phyloP scores from a whole-genome alignment of 2,113 vertebrate genomes.

The Semicossyphus pulcher region DNA sequence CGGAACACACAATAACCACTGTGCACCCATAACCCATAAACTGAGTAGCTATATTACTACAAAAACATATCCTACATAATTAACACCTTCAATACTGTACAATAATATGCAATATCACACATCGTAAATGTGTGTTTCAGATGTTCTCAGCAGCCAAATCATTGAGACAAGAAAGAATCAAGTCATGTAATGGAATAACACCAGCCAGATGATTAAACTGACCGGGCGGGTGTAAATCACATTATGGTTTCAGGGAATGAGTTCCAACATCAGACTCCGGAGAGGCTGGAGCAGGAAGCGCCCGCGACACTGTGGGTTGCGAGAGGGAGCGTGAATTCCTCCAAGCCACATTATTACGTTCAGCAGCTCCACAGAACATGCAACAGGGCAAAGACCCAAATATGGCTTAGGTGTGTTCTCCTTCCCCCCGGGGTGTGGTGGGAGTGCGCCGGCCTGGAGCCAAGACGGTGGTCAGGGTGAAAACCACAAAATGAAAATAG shows the following conservation, averaged over 20 bases:
- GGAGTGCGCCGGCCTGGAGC: constrained; percentile 68
- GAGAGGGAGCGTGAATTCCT: constrained; percentile 65
- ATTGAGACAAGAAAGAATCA: constrained; percentile 32
- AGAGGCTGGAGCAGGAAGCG: constrained; percentile 55
- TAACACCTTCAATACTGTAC: constrained; percentile 44
- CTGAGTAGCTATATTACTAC: constrained; percentile 2
- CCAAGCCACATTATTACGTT: constrained; percentile 70
- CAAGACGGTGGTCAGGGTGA: constrained; percentile 68
- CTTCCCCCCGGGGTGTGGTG: constrained; percentile 73
- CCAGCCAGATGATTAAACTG: constrained; percentile 52
- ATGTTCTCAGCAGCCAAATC: constrained; percentile 47
- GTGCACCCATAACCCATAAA: constrained; percentile 27
- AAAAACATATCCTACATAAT: constrained; percentile 47
- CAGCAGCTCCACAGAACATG: constrained; percentile 60
- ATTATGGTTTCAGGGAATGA: constrained; percentile 64
- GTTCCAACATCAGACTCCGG: constrained; percentile 49
- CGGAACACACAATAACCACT: constrained; percentile 20
- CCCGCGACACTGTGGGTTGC: constrained; percentile 43
- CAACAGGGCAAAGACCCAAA: constrained; percentile 65
- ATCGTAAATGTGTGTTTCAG: constrained; percentile 53
- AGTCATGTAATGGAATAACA: constrained; percentile 47
- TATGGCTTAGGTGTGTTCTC: constrained; percentile 78
- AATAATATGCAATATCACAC: constrained; percentile 46
- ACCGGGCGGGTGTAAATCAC: constrained; percentile 62
- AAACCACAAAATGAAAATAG: constrained; percentile 76